Evolutionary conservation across 2,113 vertebrate species (phyloP), one percentile per base, ranked within the genome.

Genomic region (Dasyornis broadbenti): DNA sequence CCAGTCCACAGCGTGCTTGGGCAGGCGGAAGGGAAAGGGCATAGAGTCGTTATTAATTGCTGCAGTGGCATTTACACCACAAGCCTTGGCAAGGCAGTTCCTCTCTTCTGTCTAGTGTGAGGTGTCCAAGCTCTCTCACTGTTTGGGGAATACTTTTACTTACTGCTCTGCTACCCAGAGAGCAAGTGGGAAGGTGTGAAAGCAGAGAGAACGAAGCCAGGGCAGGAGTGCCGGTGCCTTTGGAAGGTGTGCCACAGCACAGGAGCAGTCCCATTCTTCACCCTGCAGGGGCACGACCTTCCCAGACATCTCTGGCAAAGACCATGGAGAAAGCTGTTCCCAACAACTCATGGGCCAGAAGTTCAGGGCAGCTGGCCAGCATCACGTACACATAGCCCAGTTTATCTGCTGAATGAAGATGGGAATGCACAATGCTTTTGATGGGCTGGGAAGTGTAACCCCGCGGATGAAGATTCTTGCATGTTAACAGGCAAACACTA

Each of bases 1-100:
- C 50, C 70, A 22, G 45, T 6, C n/a, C 59, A 88, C n/a, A 63
- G 69, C 0, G 0, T 0, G 2, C 82, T 90, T 2, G 0, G 57
- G 81, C 81, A 91, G 81, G 93, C 12, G 1, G 89, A 92, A 95
- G 49, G 63, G 45, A 93, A 94, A 92, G 88, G 70, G 85, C 94
- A 92, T 49, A 22, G 52, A 76, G 31, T 56, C 0, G 3, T 94
- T 53, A 80, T 10, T 82, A 94, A 92, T 57, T 81, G 83, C 86
- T 89, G 63, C 45, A 44, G 76, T 57, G 57, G 57, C 92, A 87
- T 85, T 87, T 79, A 65, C 49, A 87, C 49, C 0, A 3, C 73
- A 30, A 63, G 57, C 61, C 2, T 5, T 76, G 82, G 83, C 31
- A 47, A 85, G 54, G 73, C 70, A 54, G n/a, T 3, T 88, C 59